Base-by-base conservation (phyloP, 2,888 invertebrate species). In the Drosophila glabriapex region DNA sequence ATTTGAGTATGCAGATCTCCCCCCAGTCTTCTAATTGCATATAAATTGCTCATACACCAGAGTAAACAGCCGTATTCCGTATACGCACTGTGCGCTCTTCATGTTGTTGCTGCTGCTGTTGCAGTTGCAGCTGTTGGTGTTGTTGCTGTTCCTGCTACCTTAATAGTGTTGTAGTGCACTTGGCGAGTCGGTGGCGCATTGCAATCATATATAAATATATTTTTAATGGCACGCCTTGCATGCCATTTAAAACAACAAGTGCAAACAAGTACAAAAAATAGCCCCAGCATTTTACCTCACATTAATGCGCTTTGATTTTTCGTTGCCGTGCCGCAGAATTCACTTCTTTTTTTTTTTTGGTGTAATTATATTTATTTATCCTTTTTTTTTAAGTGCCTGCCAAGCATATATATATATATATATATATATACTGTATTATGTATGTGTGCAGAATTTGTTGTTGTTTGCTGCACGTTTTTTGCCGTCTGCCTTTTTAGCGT, bases 91-190 rank as follows among this genome's bases (percentile, higher is more conserved):
- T 77, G 54, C 41, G 61, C 64, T 60, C 58, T 55, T 46, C 33
- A 35, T 43, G 33, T 19, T 64, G 68, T 9, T 49, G 63, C 28
- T 70, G 54, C 31, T 31, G 31, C 29, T 29, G 29, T 14, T 35
- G 35, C 14, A 10, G n/a, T n/a, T 41, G 10, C 41, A n/a, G 41
- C 22, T 22, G 22, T 14, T 43, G 43, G 6, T 43, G n/a, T 43
- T 43, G 39, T 19, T 39, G 3, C 0, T 37, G 35, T 0, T 37
- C 14, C 16, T 37, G 37, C 16, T n/a, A 54, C 33, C 53, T 63
- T 78, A 70, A 68, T 68, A 78, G 71, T 68, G 80, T 71, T 75
- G 55, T 70, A 84, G 88, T 69, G 85, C 90, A 73, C 90, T 84
- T 88, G 76, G 43, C 67, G 54, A 72, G 71, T 76, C 82, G 83